Evolutionary conservation across 2,888 invertebrate genomes (phyloP).

Genomic region (Cabera pusaria): DNA sequence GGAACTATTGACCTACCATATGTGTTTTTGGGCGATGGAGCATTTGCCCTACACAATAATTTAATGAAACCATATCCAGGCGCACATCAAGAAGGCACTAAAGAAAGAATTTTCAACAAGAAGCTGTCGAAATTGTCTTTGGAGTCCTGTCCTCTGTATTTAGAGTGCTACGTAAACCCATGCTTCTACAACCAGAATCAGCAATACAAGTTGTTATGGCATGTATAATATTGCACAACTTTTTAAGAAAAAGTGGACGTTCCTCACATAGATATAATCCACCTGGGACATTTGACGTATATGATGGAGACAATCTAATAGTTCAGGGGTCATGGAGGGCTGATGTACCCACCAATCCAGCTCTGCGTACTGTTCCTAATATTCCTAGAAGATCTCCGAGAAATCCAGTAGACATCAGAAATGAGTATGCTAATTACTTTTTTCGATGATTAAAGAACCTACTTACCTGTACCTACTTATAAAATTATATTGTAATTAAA

Average conservation of each 20-base stretch:
- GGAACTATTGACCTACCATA: too few relatives aligned
- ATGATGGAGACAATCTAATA: too few relatives aligned
- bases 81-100: background rate
- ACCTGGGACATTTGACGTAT: background rate
- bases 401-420: too few relatives aligned
- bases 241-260: background rate
- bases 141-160: conserved; percentile 6
- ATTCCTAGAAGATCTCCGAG: too few relatives aligned
- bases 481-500: too few relatives aligned
- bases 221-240: conserved; percentile 5
- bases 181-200: conserved; percentile 3
- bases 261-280: background rate
- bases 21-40: conserved; percentile 11
- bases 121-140: conserved; percentile 10
- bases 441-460: too few relatives aligned
- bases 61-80: conserved; percentile 14
- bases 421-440: too few relatives aligned
- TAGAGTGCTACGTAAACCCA: conserved; percentile 2
- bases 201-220: conserved; percentile 1
- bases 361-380: too few relatives aligned
- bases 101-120: conserved; percentile 3
- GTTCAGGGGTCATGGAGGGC: too few relatives aligned
- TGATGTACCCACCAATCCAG: too few relatives aligned
- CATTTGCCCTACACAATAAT: conserved; percentile 4
- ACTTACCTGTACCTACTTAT: too few relatives aligned